Conservation (phyloP, 2,797 vertebrate species). For the Holocentrus rufus region DNA sequence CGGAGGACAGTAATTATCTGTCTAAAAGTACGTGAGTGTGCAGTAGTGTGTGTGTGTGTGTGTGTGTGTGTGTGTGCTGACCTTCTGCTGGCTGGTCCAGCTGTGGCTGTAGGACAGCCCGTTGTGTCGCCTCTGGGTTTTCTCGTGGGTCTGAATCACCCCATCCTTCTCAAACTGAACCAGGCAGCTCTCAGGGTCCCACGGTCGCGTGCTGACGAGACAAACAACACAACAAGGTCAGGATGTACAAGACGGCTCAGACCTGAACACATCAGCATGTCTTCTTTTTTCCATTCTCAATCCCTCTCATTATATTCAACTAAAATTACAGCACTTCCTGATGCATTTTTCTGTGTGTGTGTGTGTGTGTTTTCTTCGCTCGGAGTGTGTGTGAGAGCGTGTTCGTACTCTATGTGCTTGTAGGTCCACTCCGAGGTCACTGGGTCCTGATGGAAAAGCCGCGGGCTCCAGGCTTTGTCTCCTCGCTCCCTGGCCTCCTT, state of each 20-base stretch:
- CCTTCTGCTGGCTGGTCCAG: constrained; percentile 86
- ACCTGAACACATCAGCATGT: not conserved
- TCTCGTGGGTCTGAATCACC: constrained; percentile 89
- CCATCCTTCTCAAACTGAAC: constrained; percentile 93
- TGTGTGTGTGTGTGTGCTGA: constrained; percentile 54
- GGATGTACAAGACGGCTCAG: not conserved
- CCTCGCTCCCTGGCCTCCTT: constrained; percentile 83
- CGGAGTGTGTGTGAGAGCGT: constrained; percentile 7
- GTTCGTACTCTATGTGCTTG: constrained; percentile 88
- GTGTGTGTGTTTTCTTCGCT: not conserved
- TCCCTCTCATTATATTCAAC: not conserved
- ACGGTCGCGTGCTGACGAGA: constrained; percentile 83
- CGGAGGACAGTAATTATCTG: too few relatives aligned
- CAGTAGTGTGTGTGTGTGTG: not conserved
- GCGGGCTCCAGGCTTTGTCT: constrained; percentile 85
- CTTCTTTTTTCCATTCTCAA: not conserved
- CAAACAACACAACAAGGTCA: not conserved
- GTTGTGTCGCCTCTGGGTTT: constrained; percentile 70
- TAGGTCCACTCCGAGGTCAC: constrained; percentile 89
- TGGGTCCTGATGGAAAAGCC: constrained; percentile 86
- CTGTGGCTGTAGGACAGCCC: constrained; percentile 82
- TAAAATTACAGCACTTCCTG: not conserved
- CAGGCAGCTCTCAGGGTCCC: constrained; percentile 88
- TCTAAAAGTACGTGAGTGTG: not conserved
- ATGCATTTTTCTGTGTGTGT: not conserved